Evolutionary conservation across 2,888 invertebrate genomes (phyloP), one percentile per base, ranked within the genome.

Genomic region (Cheiracanthium punctorium): DNA sequence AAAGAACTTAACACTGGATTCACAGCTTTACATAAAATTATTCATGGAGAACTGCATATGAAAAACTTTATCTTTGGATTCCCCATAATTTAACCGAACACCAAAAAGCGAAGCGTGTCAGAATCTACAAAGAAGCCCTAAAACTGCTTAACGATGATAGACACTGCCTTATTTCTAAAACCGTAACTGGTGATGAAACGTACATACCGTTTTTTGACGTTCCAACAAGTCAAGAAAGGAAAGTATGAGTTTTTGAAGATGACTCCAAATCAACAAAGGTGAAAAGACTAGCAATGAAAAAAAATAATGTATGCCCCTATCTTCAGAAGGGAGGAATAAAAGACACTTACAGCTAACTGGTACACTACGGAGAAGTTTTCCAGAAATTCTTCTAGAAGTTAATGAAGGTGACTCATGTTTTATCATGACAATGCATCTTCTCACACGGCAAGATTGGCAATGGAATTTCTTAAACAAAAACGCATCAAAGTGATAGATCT

Each of bases 181-280:
- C 33, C 8, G 24, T 80, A 37, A 80, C 72, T 14, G 64, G 32
- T 24, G 73, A 80, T 64, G 73, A 80, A 64, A 73, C 65, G 30
- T 80, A 72, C 30, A 33, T 73, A 32, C 17, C 33, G 30, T 64
- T 64, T 72, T 80, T 28, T 58, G 64, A 72, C 37, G 28, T 64
- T 64, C 32, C 7, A 41, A 28, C 73, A 29, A 4, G 37, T 52
- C 24, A 30, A 32, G 65, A 80, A 52, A 28, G 48, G 1, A 70
- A 71, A 64, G 32, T 71, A 52, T 80, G 30, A 52, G 71, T 80
- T 30, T 80, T 71, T 41, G 79, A 71, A 80, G 58, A 72, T 58
- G 52, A 80, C 32, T 5, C 52, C 43, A 70, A 20, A 58, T 48
- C 8, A 67, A 43, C 29, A n/a, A 30, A 32, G 10, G 71, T 58